Base-by-base conservation (phyloP, 2,888 invertebrate species). In the Drosophila cognata region DNA sequence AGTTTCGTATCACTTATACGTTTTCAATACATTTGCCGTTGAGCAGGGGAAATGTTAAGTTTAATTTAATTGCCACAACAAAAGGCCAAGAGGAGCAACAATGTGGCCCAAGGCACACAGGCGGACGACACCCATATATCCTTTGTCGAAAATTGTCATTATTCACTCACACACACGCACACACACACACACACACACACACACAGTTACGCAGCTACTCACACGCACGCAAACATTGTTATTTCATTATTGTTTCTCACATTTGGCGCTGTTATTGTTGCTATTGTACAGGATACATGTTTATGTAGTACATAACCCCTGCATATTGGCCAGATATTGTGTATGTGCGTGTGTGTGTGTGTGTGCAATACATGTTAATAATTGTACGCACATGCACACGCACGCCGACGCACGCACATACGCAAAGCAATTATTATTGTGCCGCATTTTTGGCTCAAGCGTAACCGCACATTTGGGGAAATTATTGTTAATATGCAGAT, bases 401-500 rank as follows among this genome's bases (percentile, higher is more conserved):
- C 69, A 41, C 57, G 31, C 38, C 48, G 56, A 18, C 50, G 28
- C 43, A 36, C 66, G 52, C n/a, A 52, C 28, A 55, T 29, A 57
- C 50, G 48, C 60, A 76, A 70, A 63, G 63, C 50, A 76, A 83
- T 79, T 68, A 76, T 80, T 83, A 80, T 71, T 80, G 65, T 38
- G 67, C 58, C 58, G 72, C 72, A 78, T 79, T 79, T 82, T 82
- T 82, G 88, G 88, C 90, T 88, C 79, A 81, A 82, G 72, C 81
- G 81, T 88, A 88, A 88, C 90, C 91, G 66, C 81, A 81, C 87
- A 85, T 88, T 91, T 89, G 87, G 87, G 87, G 77, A 82, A 90
- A 88, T 88, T 74, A 91, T 83, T 79, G 89, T 88, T 82, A 89
- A 91, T 81, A 90, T 89, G 88, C 87, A 88, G 87, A 90, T 88